These are phyloP conservation scores for Eremobia ochroleuca DNA, from an alignment of 2,888 invertebrate genomes.

Conservation along the genomic window DNA sequence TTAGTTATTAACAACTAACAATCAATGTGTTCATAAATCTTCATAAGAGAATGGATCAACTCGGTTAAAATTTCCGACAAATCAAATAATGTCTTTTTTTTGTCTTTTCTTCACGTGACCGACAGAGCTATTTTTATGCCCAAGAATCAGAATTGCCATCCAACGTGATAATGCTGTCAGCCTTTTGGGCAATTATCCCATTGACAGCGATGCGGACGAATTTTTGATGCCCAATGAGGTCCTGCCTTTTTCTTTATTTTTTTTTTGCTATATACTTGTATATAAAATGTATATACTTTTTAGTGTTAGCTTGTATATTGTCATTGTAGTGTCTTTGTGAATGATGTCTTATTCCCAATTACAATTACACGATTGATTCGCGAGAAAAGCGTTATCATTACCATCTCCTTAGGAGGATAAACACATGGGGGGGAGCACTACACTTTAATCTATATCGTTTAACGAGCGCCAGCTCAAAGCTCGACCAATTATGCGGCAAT, in stretches of 20 bases:
- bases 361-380: conserved; percentile 1
- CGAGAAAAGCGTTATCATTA: conserved; percentile 30
- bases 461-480: conserved; percentile 42
- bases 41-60: not conserved
- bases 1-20: not conserved
- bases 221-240: no score
- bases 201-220: no score
- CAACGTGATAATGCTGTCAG: no score
- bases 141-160: no score
- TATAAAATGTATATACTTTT: no score
- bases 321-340: no score
- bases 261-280: no score
- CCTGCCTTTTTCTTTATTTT: no score
- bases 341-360: not conserved
- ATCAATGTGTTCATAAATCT: not conserved
- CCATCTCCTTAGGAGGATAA: conserved; percentile 3
- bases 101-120: no score
- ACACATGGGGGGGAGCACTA: conserved; percentile 12
- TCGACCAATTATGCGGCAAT: conserved; percentile 51
- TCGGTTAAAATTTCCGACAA: not conserved
- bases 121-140: no score
- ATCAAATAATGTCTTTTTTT: conserved; percentile 4
- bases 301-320: no score
- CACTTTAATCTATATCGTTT: conserved; percentile 41
- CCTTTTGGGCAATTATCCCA: no score